Evolutionary conservation across 2,888 invertebrate genomes (phyloP).

Genomic region (Uropetala carovei): DNA sequence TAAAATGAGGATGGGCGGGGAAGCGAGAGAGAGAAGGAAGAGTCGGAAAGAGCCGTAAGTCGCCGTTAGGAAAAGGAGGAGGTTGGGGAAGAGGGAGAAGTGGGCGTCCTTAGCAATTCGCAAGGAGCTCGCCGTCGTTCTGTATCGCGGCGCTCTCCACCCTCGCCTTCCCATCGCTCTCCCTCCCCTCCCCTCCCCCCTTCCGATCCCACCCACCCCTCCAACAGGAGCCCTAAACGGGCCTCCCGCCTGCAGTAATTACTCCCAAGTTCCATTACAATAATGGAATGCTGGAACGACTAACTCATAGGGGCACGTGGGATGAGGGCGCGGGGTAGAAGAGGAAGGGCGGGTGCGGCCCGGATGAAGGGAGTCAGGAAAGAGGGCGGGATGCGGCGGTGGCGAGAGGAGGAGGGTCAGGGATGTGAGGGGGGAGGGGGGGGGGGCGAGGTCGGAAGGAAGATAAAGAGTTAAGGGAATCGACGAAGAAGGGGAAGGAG

Average conservation of each 20-base stretch:
- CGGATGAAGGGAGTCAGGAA: background rate
- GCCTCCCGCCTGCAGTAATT: slow-evolving; percentile 24
- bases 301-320: background rate
- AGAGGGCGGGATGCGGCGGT: background rate
- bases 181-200: background rate
- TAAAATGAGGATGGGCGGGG: slow-evolving; percentile 35
- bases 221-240: background rate
- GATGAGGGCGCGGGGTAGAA: background rate
- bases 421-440: background rate
- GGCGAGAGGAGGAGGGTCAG: background rate
- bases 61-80: background rate
- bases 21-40: background rate
- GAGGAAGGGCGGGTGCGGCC: background rate
- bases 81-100: background rate
- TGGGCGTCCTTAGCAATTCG: background rate
- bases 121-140: background rate
- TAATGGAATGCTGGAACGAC: slow-evolving; percentile 53
- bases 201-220: background rate
- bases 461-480: background rate
- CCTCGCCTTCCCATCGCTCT: background rate
- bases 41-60: background rate
- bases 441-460: background rate
- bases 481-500: background rate
- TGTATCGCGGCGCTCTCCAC: background rate
- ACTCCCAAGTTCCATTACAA: slow-evolving; percentile 53